Conservation (phyloP, 2,888 invertebrate species). For the Hyposoter dolosus region DNA sequence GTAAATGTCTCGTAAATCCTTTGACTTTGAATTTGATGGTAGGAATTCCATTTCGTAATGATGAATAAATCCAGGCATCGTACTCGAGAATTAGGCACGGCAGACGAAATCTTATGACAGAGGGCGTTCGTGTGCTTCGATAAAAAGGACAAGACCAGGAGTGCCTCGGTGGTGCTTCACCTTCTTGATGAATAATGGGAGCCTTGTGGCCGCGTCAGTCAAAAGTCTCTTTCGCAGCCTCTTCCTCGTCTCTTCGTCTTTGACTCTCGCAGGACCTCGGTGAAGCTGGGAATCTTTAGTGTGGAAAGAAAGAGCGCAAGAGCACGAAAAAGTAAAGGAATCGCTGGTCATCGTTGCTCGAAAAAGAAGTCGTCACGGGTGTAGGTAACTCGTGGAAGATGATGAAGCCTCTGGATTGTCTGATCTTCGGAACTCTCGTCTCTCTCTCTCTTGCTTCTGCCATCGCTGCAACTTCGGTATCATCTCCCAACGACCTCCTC, state of each 20-base stretch:
- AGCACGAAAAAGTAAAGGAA: slow-evolving; percentile 69
- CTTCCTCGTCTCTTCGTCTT: background rate
- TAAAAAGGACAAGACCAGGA: slow-evolving; percentile 47
- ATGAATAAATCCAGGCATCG: background rate
- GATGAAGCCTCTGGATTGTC: slow-evolving; percentile 63
- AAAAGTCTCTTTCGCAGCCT: slow-evolving; percentile 47
- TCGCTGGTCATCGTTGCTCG: slow-evolving; percentile 75
- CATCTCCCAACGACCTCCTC: slow-evolving; percentile 17
- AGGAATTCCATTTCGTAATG: background rate
- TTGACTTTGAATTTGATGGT: background rate
- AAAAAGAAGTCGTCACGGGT: slow-evolving; percentile 77
- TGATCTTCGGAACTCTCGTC: slow-evolving; percentile 33
- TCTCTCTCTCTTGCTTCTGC: slow-evolving; percentile 37
- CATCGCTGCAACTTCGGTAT: slow-evolving; percentile 25
- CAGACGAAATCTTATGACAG: slow-evolving; percentile 27
- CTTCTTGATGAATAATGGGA: slow-evolving; percentile 61
- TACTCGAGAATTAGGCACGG: background rate
- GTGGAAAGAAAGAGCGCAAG: slow-evolving; percentile 19
- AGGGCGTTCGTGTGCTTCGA: slow-evolving; percentile 8
- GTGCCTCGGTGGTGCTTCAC: slow-evolving; percentile 47
- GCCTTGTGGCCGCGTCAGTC: slow-evolving; percentile 63
- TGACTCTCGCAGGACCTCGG: background rate
- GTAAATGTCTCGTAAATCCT: slow-evolving; percentile 8
- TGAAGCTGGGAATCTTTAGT: slow-evolving; percentile 28
- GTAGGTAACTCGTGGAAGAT: slow-evolving; percentile 57